Base-by-base conservation (phyloP, 2,888 invertebrate species). In the Lasioglossum morio region DNA sequence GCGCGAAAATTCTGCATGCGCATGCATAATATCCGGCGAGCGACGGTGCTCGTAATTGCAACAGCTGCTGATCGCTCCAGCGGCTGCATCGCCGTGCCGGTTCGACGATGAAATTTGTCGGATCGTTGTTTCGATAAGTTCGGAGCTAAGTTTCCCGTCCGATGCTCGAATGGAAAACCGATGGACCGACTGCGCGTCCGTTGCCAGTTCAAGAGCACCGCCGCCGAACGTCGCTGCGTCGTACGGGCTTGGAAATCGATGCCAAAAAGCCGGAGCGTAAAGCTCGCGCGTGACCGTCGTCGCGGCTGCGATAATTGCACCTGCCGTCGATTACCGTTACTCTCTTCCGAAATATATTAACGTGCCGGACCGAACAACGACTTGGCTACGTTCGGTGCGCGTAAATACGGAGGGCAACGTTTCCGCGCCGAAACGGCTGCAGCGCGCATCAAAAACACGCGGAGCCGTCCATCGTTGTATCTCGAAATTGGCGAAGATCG, bases 251-350 rank as follows among this genome's bases (percentile, higher is more conserved):
- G 69, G 10, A 82, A 78, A 88, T 88, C 46, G 43, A 60, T 72
- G 14, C 30, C 57, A 53, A 72, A 78, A 57, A 40, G 40, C 53
- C 16, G 60, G 60, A 72, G n/a, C 72, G 72, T n/a, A 46, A 72
- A 63, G 19, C 43, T 76, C 30, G 72, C n/a, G 34, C 37, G 37
- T 46, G 53, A n/a, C 23, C 57, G 79, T n/a, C 66, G 77, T 57
- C 2, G n/a, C 48, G 85, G 72, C 37, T 76, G 72, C 48, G 84
- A 84, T 90, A 90, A 90, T 90, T 87, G 84, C 87, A 46, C 82
- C 86, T 77, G 88, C 87, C 81, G 90, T 87, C 83, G 80, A 85
- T 85, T 85, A 87, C 87, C 83, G 72, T 75, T 78, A 82, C 86
- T 88, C 82, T 81, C 81, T 84, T 87, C 73, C 57, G 81, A 90